Conservation (phyloP, 1,140 invertebrate species). For the Anastrepha ludens region DNA sequence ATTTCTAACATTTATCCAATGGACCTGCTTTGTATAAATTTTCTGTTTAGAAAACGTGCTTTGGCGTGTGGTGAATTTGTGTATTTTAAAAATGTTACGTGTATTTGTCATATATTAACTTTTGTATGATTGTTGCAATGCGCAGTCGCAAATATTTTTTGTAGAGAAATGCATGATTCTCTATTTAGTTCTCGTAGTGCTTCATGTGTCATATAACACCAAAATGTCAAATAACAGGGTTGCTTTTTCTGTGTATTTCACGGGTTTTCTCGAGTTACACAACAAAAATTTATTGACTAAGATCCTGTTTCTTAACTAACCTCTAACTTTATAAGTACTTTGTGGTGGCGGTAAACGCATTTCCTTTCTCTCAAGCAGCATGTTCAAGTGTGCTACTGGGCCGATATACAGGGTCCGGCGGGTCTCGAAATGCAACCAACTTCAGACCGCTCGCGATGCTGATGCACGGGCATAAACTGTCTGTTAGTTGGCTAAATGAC, state of each 20-base stretch:
- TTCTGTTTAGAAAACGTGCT: background rate
- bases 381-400: too few species aligned
- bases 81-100: background rate
- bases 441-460: too few species aligned
- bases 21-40: background rate
- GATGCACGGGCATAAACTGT: too few species aligned
- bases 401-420: too few species aligned
- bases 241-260: background rate
- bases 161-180: background rate
- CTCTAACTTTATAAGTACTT: too few species aligned
- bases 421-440: too few species aligned
- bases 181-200: background rate
- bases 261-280: background rate
- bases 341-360: too few species aligned
- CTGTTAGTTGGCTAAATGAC: too few species aligned
- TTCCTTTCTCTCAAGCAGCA: too few species aligned
- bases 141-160: constrained; percentile 19
- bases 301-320: too few species aligned
- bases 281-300: background rate
- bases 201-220: background rate
- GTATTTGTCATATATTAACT: background rate
- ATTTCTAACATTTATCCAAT: background rate
- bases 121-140: background rate
- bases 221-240: constrained; percentile 24
- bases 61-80: background rate